Evolutionary conservation across 2,797 vertebrate species (phyloP), one percentile per base, ranked within the genome.

Genomic region (Siniperca undulata): DNA sequence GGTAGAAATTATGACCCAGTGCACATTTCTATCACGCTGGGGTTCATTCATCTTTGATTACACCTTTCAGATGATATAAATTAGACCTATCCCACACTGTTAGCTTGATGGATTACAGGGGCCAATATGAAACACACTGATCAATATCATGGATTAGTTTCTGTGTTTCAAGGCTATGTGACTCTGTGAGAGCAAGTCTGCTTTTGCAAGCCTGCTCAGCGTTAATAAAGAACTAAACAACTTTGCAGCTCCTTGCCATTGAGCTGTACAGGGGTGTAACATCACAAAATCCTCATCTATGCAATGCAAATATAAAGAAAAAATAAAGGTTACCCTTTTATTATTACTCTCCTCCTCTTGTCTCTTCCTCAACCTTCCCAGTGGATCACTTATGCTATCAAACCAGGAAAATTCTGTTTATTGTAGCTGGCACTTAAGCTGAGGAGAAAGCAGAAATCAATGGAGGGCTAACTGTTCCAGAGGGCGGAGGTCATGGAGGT

Each of bases 1-100:
- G 61, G 82, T 86, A 90, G 83, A 93, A 95, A 95, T 94, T 94
- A 94, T 93, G 92, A 91, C 87, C 92, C 90, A 74, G 91, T 38
- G 73, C 92, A 92, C 95, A 95, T 94, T 95, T 94, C 94, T 94
- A 92, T 94, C 92, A 94, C 38, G 80, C 88, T 79, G 88, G 73
- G 93, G 93, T 93, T 95, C 95, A 95, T 95, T 94, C 89, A 92
- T 95, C 93, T 95, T 95, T 95, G 94, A 95, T 95, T 94, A 94
- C 93, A 95, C 93, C 94, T 95, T 94, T 95, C 93, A 94, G 85
- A 92, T 93, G 91, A 95, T 94, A 95, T 95, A 95, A 95, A 95
- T 95, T 94, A 94, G 93, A 86, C 92, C 94, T 94, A 92, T 95
- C 91, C 92, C 92, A 82, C 89, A 80, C 88, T 93, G 91, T 90